Percentiles rank a stretch among this genome's conserved stretches.
These are phyloP conservation scores for Hydrotaea diabolus DNA, from an alignment of 2,888 invertebrate genomes.

Conservation along the genomic window DNA sequence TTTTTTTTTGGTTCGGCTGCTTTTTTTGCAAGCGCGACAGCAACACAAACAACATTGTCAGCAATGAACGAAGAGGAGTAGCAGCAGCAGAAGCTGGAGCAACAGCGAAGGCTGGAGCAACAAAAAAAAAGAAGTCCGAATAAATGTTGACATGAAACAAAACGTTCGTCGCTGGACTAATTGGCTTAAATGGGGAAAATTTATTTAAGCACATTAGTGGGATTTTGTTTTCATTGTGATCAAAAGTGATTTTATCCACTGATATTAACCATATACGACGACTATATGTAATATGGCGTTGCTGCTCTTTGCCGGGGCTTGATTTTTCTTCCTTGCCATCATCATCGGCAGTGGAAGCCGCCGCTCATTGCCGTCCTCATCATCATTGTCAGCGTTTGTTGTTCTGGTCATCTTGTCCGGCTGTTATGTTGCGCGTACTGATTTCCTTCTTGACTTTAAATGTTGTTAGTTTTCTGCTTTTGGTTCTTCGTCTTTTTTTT, in stretches of 20 bases:
- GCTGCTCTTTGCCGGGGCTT: constrained; percentile 27
- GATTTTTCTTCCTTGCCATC: no score
- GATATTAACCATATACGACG: constrained; percentile 49
- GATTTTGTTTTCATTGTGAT: constrained; percentile 69
- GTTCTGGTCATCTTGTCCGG: constrained; percentile 26
- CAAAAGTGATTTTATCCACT: constrained; percentile 64
- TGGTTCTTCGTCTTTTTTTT: constrained; percentile 32
- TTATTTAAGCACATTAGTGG: constrained; percentile 72
- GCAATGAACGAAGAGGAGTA: constrained; percentile 30
- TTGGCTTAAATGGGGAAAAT: constrained; percentile 76
- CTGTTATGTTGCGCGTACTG: constrained; percentile 35
- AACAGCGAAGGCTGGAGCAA: constrained; percentile 46
- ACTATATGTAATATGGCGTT: constrained; percentile 36
- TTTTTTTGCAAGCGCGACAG: constrained; percentile 51
- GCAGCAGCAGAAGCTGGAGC: constrained; percentile 38
- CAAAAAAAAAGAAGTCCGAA: constrained; percentile 48
- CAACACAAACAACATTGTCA: constrained; percentile 57
- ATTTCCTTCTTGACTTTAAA: constrained; percentile 40
- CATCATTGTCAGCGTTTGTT: background rate
- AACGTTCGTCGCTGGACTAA: constrained; percentile 79
- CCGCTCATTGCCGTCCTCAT: background rate
- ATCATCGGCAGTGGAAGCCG: background rate
- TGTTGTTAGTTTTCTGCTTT: constrained; percentile 51
- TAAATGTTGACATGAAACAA: constrained; percentile 75
- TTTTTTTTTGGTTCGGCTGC: constrained; percentile 26